Base-by-base conservation (phyloP, 2,113 vertebrate genomes). In the Chaetops frenatus region DNA sequence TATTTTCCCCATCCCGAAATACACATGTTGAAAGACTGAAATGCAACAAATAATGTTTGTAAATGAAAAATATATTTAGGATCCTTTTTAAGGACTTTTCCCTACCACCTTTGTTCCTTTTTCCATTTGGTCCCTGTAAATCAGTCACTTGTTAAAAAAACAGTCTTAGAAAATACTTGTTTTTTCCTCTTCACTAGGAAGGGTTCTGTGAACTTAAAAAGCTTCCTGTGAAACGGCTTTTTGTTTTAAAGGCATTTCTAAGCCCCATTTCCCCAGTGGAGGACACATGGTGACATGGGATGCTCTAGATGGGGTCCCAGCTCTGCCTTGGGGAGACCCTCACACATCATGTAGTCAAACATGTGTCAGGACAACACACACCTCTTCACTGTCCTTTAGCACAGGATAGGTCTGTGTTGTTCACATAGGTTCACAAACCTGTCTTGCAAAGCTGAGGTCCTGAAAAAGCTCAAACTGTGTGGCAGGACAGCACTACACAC, bases 311-410 rank as follows among this genome's bases (percentile, higher is more conserved):
- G 35, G 57, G 40, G 23, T 48, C 36, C 36, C 76, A 57, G 21
- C 56, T 24, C 23, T 85, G 62, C 25, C 11, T 7, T 22, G 36
- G 50, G 25, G 48, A 67, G 56, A 27, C 36, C 7, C n/a, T 80
- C 7, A 4, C 7, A 36, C n/a, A 12, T 29, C 14, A 4, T 12
- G 2, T 2, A 1, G 8, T 60, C 57, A 69, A 21, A 7, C 31
- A 21, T 31, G 6, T 10, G n/a, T 57, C 5, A 0, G 24, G 10
- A 11, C 2, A 12, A 2, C 16, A 2, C 16, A 3, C 40, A 60
- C 14, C 40, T 69, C 42, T 65, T 69, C 3, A 0, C 40, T 40
- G 4, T 57, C 9, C n/a, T 50, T 58, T 33, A 50, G 42, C 50
- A 29, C 33, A 47, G 42, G 13, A 25, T 12, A n/a, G 45, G 9